Base-by-base conservation (phyloP, 1,140 invertebrate genomes). In the Macrosteles quadrilineatus region DNA sequence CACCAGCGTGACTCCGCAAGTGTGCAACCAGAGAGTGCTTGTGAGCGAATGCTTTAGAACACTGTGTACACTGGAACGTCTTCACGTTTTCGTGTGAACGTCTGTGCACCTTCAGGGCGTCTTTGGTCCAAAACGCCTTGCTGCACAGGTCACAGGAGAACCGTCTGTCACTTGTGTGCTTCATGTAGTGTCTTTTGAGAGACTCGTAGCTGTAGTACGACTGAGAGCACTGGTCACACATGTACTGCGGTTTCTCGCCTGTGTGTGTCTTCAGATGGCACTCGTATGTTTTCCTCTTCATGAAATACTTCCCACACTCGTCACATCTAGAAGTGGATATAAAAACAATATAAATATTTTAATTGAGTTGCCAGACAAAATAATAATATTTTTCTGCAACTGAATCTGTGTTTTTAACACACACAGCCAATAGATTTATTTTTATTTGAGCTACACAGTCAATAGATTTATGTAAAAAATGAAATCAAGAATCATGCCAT, bases 101-200 rank as follows among this genome's bases (percentile, higher is more conserved):
- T 78, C 86, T 86, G 76, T 90, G 88, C 59, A 86, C 85, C 65
- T 88, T 86, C n/a, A 92, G 81, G 79, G 81, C 43, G 79, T 80
- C 59, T 80, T 81, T 69, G 80, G 80, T 71, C 45, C 73, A 73
- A 69, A 78, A 80, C 3, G 66, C 59, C 81, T 95, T 94, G 11
- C 87, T 87, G 79, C 93, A 94, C 30, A 92, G 86, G 74, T 89
- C 87, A 79, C 89, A 91, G 0, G 87, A 79, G 76, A 85, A 85
- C 32, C 85, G 81, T 67, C 85, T 83, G 31, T 85, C 86, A 1
- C 87, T 87, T 29, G 85, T 83, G 78, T 90, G 88, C 17, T 81
- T 83, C 71, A 85, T 82, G 78, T 90, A 87, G 0, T 86, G 80
- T n/a, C 82, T 81, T 6, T 85, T 68, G 1, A 72, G 62, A 19